Evolutionary conservation across 1,140 invertebrate genomes (phyloP).

Genomic region (Venturia canescens): DNA sequence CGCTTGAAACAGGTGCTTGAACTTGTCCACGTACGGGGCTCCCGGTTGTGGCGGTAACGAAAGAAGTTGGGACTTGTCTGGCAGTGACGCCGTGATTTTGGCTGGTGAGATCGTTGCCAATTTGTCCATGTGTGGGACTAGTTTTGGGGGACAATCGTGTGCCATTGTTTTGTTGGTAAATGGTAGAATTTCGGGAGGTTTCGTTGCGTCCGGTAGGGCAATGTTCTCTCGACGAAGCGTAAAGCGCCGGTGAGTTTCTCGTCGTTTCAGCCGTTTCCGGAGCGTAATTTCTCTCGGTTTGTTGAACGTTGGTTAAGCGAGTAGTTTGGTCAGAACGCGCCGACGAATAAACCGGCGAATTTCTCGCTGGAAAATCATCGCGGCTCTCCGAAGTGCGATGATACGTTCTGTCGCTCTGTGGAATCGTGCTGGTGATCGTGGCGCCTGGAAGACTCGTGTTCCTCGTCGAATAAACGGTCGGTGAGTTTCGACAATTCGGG

Average conservation of each 20-base stretch:
- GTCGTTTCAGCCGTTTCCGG: slow-evolving; percentile 58
- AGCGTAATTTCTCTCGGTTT: slow-evolving; percentile 61
- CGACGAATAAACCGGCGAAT: slow-evolving; percentile 65
- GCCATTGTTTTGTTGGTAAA: slow-evolving; percentile 47
- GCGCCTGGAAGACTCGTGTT: slow-evolving; percentile 42
- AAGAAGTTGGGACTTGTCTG: slow-evolving; percentile 55
- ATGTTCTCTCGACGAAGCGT: slow-evolving; percentile 19
- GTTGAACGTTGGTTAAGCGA: slow-evolving; percentile 50
- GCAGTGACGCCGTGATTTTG: slow-evolving; percentile 56
- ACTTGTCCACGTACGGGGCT: slow-evolving; percentile 66
- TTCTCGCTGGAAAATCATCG: slow-evolving; percentile 61
- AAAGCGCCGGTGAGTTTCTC: slow-evolving; percentile 53
- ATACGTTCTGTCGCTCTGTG: slow-evolving; percentile 64
- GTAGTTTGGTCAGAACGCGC: slow-evolving; percentile 63
- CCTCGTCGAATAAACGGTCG: slow-evolving; percentile 64
- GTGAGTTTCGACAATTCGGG: slow-evolving; percentile 59
- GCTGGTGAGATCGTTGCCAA: slow-evolving; percentile 50
- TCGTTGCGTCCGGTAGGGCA: slow-evolving; percentile 17
- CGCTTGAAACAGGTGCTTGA: slow-evolving; percentile 69
- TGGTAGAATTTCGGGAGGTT: not conserved
- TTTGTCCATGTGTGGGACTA: slow-evolving; percentile 60
- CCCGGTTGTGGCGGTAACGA: slow-evolving; percentile 44
- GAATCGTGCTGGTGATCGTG: slow-evolving; percentile 53
- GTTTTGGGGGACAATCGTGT: slow-evolving; percentile 59
- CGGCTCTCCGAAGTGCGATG: slow-evolving; percentile 60